Evolutionary conservation across 2,888 invertebrate species (phyloP).

Genomic region (Acholoe squamosa): DNA sequence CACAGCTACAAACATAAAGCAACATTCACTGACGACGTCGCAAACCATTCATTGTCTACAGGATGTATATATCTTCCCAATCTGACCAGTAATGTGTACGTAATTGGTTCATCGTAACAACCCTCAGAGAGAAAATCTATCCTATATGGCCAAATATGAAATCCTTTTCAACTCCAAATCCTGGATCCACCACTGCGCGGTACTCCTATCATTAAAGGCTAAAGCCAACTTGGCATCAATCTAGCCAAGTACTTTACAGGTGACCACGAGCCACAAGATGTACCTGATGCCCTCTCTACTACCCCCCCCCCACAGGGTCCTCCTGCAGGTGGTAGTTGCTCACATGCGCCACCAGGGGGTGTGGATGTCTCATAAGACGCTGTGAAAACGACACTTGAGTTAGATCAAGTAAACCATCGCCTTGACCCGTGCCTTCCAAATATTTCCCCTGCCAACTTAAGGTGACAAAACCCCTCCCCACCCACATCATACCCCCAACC

Average conservation of each 20-base stretch:
- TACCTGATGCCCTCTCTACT: constrained; percentile 10
- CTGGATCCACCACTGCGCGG: too few species aligned
- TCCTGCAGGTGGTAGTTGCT: neutral
- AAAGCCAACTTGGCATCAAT: neutral
- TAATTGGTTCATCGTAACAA: too few species aligned
- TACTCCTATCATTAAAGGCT: too few species aligned
- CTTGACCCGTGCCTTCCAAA: constrained; percentile 59
- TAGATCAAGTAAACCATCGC: constrained; percentile 57
- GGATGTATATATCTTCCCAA: too few species aligned
- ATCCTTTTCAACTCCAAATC: too few species aligned
- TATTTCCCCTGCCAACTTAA: constrained; percentile 17
- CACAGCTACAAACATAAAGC: too few species aligned
- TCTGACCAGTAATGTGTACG: too few species aligned
- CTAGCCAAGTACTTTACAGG: neutral
- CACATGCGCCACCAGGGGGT: neutral
- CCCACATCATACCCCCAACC: neutral
- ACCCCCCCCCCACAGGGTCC: neutral
- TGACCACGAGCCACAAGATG: neutral
- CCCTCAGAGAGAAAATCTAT: too few species aligned
- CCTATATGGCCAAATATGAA: too few species aligned
- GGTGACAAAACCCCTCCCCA: neutral
- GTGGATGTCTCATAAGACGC: constrained; percentile 45
- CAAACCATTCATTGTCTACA: too few species aligned
- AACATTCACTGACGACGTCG: too few species aligned
- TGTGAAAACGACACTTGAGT: constrained; percentile 45